phyloP scores from a whole-genome alignment of 2,113 vertebrate species.

The Propithecus coquereli region DNA sequence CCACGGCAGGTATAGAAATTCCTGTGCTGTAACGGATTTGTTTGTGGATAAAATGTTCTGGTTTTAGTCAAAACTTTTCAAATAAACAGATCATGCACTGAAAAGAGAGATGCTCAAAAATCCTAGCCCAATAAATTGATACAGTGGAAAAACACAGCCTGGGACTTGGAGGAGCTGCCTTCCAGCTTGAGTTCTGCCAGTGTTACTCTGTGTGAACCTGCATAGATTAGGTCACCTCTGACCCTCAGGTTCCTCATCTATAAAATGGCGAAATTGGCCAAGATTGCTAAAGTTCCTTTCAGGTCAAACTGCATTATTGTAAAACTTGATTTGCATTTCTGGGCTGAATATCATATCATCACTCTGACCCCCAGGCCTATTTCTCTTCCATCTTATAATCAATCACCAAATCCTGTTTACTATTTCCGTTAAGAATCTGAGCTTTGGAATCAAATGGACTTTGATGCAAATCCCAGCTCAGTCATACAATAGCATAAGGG shows the following conservation, averaged over 20 bases:
- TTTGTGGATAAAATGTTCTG: background rate
- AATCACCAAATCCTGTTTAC: background rate
- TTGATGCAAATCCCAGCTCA: background rate
- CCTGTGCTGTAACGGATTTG: background rate
- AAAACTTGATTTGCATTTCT: background rate
- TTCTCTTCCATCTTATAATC: background rate
- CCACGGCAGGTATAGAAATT: background rate
- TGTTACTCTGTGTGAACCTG: background rate
- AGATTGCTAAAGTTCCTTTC: background rate
- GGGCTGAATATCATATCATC: background rate
- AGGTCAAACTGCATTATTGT: background rate
- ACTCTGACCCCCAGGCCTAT: background rate
- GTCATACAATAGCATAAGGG: background rate
- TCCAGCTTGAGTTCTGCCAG: background rate
- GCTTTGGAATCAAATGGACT: background rate
- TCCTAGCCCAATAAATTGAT: background rate
- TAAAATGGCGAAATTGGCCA: background rate
- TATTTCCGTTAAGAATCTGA: background rate
- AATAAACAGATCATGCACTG: background rate
- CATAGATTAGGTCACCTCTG: background rate
- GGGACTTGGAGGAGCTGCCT: background rate
- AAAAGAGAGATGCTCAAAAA: conserved; percentile 9
- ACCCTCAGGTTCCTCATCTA: background rate
- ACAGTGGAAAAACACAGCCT: background rate
- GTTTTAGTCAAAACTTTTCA: conserved; percentile 21